Evolutionary conservation across 2,888 invertebrate species (phyloP), one percentile per base, ranked within the genome.

Genomic region (Platycheirus albimanus): DNA sequence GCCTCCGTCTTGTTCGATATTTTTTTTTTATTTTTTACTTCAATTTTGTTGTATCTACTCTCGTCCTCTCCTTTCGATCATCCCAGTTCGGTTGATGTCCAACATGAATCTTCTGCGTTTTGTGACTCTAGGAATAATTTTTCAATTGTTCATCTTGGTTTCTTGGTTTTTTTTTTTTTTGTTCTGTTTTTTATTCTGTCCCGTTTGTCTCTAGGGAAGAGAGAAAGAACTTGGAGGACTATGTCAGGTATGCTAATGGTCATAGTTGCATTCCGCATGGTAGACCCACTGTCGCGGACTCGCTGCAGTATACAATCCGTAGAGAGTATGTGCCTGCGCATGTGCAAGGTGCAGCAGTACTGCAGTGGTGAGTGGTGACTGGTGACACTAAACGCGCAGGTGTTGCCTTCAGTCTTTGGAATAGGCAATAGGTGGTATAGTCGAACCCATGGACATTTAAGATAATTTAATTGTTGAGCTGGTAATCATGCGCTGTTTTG

Each of bases 391-490:
- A 24, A 67, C 41, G 41, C 49, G 79, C 78, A 78, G 83, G 83
- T 83, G 83, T 78, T 67, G 54, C 36, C 17, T 58, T 38, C 20
- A 64, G 17, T 45, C 30, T 66, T 30, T n/a, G n/a, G n/a, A n/a
- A n/a, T n/a, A n/a, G n/a, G n/a, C n/a, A n/a, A n/a, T n/a, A n/a
- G n/a, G n/a, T n/a, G n/a, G n/a, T n/a, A n/a, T n/a, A n/a, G n/a
- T n/a, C n/a, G 56, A 11, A 17, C 30, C 33, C 51, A 41, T 33
- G 63, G n/a, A 45, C 45, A 61, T 33, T n/a, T 17, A 28, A 56
- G 72, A 69, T 83, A 78, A 83, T 83, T 83, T 83, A 78, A 83
- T 83, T 83, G 78, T 83, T 78, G 63, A 58, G 47, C 63, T 58
- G 63, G 51, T 56, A 69, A 78, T 78, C 72, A 83, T 83, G 72